A percentile compares a stretch with the other conserved stretches of the same genome.
Conservation (phyloP, 1,140 invertebrate species). For the silkworm (Bombyx mori) region DNA sequence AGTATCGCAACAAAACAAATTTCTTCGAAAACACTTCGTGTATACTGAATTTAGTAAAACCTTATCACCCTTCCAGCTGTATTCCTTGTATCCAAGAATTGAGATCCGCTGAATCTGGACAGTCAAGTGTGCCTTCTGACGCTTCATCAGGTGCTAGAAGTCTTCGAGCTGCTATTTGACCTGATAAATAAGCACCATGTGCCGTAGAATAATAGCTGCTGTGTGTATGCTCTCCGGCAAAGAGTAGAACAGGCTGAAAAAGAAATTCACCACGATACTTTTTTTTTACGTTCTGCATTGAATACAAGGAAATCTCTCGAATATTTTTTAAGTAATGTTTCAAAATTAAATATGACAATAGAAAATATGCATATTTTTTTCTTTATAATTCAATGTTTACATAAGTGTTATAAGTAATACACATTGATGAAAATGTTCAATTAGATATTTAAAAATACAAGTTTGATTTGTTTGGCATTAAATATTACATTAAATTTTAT, state of each 20-base stretch:
- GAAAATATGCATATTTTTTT: no score
- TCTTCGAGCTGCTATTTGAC: constrained; percentile 86
- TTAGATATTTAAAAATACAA: no score
- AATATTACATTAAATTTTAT: no score
- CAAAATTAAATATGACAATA: no score
- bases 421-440: no score
- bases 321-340: no score
- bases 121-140: constrained; percentile 75
- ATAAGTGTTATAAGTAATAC: no score
- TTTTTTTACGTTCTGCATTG: no score
- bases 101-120: constrained; percentile 81
- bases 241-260: constrained; percentile 83
- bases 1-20: neutral
- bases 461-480: no score
- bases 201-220: constrained; percentile 95
- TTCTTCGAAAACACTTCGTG: neutral
- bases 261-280: no score
- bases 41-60: neutral
- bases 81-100: constrained; percentile 89
- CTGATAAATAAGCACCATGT: constrained; percentile 92
- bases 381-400: no score
- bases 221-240: constrained; percentile 96
- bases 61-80: constrained; percentile 44
- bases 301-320: no score
- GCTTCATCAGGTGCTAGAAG: constrained; percentile 74